These are phyloP conservation scores for Mythimna loreyi DNA, from an alignment of 2,888 invertebrate genomes.

Conservation along the genomic window DNA sequence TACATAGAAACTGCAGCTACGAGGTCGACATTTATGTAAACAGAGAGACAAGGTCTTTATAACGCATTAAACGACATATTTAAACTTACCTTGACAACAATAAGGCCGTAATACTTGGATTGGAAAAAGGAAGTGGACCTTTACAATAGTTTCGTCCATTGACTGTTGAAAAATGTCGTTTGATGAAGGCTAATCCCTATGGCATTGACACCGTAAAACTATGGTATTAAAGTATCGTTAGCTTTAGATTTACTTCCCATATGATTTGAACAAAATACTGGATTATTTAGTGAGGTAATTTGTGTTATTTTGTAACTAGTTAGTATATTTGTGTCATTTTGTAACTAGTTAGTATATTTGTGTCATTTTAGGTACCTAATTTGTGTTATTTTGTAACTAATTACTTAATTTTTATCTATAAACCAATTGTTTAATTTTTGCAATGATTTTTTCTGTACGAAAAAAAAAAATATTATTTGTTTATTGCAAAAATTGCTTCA, in stretches of 20 bases:
- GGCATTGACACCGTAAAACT: constrained; percentile 55
- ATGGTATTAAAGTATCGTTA: constrained; percentile 59
- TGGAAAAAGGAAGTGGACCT: constrained; percentile 81
- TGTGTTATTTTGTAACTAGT: constrained; percentile 8
- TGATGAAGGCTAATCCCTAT: constrained; percentile 63
- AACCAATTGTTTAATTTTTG: too few relatives aligned
- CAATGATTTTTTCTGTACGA: too few relatives aligned
- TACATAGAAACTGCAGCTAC: constrained; percentile 72
- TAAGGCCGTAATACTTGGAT: constrained; percentile 72
- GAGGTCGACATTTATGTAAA: constrained; percentile 84
- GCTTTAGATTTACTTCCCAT: constrained; percentile 45
- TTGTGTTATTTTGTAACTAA: constrained; percentile 9
- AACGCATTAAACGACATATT: constrained; percentile 77
- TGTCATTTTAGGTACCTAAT: constrained; percentile 7
- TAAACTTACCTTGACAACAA: constrained; percentile 84
- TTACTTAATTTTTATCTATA: background rate
- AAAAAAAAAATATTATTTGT: too few relatives aligned
- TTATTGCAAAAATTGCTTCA: too few relatives aligned
- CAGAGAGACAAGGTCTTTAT: constrained; percentile 82
- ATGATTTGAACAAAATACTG: constrained; percentile 19
- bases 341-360: background rate
- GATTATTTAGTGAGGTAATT: constrained; percentile 31
- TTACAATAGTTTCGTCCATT: constrained; percentile 77
- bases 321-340: background rate
- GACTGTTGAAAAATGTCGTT: constrained; percentile 71